A percentile compares a stretch with the other conserved stretches of the same genome.
phyloP scores from a whole-genome alignment of 2,113 vertebrate genomes.

The Pelodiscus sinensis region DNA sequence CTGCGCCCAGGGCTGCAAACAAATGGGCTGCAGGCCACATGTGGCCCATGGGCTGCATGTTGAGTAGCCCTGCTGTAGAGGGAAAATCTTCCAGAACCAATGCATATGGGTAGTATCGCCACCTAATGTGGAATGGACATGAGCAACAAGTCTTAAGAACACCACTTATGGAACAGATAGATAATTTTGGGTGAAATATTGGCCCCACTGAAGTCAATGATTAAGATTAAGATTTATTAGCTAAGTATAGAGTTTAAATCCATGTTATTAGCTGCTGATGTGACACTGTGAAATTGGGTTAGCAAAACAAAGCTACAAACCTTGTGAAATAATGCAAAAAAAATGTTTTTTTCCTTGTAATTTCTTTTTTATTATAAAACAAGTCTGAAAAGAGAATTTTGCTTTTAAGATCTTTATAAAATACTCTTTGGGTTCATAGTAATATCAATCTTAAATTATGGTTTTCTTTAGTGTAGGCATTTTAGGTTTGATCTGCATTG shows the following conservation, averaged over 20 bases:
- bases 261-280: not conserved
- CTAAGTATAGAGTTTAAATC: not conserved
- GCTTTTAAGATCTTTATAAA: not conserved
- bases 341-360: not conserved
- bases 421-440: not conserved
- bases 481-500: not conserved
- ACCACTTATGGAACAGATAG: too few relatives aligned
- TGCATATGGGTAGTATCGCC: too few relatives aligned
- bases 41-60: too few relatives aligned
- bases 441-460: not conserved
- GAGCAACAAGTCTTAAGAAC: too few relatives aligned
- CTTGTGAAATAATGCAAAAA: not conserved
- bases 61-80: too few relatives aligned
- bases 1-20: too few relatives aligned
- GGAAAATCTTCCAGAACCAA: too few relatives aligned
- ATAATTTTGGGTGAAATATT: too few relatives aligned
- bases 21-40: too few relatives aligned
- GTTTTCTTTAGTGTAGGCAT: not conserved
- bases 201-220: too few relatives aligned
- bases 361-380: not conserved
- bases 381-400: not conserved
- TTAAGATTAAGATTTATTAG: not conserved
- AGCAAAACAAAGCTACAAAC: not conserved
- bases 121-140: too few relatives aligned
- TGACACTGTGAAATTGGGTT: not conserved